phyloP scores from a whole-genome alignment of 1,140 invertebrate species.

The Drosophila yakuba region DNA sequence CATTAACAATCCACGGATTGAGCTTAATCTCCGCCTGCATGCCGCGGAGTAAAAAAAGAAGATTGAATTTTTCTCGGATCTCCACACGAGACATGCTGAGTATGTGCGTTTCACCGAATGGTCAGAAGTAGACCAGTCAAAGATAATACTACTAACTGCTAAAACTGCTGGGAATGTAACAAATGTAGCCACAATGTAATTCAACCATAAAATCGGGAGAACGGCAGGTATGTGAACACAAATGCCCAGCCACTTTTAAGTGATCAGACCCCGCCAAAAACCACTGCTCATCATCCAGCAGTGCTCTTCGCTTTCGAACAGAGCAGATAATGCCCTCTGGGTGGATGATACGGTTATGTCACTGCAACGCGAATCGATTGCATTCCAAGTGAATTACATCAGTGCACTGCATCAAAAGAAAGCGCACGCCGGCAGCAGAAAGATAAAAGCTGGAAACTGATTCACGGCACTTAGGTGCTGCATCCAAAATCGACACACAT shows the following conservation, averaged over 20 bases:
- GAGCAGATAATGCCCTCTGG: slow-evolving; percentile 24
- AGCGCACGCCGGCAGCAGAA: slow-evolving; percentile 15
- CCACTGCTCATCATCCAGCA: slow-evolving; percentile 10
- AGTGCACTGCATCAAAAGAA: slow-evolving; percentile 40
- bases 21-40: slow-evolving; percentile 52
- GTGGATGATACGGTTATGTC: slow-evolving; percentile 42
- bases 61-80: slow-evolving; percentile 7
- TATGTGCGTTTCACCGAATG: slow-evolving; percentile 45
- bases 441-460: slow-evolving; percentile 44
- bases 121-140: slow-evolving; percentile 32
- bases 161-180: slow-evolving; percentile 35
- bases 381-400: slow-evolving; percentile 36
- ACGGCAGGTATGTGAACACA: not conserved
- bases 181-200: slow-evolving; percentile 47
- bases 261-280: not conserved
- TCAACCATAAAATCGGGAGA: slow-evolving; percentile 25
- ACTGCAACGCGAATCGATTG: slow-evolving; percentile 31
- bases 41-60: not conserved
- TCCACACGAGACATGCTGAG: slow-evolving; percentile 29
- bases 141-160: slow-evolving; percentile 12
- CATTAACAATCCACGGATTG: slow-evolving; percentile 42
- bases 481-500: slow-evolving; percentile 27
- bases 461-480: slow-evolving; percentile 26
- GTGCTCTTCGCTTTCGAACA: slow-evolving; percentile 37
- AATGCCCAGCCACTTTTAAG: slow-evolving; percentile 29